A percentile compares a stretch with the other conserved stretches of the same genome.
These are phyloP conservation scores for Drosophila burlai DNA, from an alignment of 1,140 invertebrate species.

Conservation along the genomic window DNA sequence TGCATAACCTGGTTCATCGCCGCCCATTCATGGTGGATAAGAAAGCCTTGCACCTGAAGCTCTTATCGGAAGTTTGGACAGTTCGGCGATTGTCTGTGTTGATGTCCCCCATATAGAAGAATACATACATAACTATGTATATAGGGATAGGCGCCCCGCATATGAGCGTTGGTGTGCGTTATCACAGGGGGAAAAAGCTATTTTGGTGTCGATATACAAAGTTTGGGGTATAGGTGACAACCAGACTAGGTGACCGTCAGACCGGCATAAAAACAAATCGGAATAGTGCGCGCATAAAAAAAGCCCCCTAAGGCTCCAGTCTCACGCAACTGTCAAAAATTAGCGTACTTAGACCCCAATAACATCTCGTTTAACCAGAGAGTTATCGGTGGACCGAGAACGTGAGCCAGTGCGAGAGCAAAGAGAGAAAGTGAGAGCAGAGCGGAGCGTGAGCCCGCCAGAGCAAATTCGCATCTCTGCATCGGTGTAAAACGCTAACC, in stretches of 20 bases:
- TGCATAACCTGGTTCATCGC: neutral
- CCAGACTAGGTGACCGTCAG: conserved; percentile 10
- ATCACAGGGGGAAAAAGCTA: conserved; percentile 23
- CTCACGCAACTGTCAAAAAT: conserved; percentile 6
- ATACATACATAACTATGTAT: neutral
- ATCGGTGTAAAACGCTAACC: conserved; percentile 37
- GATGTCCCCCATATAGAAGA: conserved; percentile 1
- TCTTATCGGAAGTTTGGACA: conserved; percentile 8
- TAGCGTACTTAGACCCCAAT: conserved; percentile 6
- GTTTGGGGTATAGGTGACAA: conserved; percentile 10
- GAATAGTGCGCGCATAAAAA: conserved; percentile 12
- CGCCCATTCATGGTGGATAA: neutral
- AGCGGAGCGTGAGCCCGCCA: conserved; percentile 16
- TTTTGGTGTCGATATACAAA: conserved; percentile 31
- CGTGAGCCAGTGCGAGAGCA: conserved; percentile 22
- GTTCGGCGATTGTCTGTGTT: neutral
- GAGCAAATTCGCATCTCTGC: conserved; percentile 33
- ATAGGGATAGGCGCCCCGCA: neutral
- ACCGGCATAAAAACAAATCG: conserved; percentile 17
- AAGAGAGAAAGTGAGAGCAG: conserved; percentile 32
- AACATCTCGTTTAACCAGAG: conserved; percentile 10
- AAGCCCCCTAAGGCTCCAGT: neutral
- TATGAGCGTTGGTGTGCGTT: conserved; percentile 11
- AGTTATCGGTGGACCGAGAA: neutral
- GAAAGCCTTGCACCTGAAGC: neutral